Percentiles rank a stretch among this genome's conserved stretches.
phyloP scores from a whole-genome alignment of 2,113 vertebrate genomes.

The Campylomormyrus numenius region DNA sequence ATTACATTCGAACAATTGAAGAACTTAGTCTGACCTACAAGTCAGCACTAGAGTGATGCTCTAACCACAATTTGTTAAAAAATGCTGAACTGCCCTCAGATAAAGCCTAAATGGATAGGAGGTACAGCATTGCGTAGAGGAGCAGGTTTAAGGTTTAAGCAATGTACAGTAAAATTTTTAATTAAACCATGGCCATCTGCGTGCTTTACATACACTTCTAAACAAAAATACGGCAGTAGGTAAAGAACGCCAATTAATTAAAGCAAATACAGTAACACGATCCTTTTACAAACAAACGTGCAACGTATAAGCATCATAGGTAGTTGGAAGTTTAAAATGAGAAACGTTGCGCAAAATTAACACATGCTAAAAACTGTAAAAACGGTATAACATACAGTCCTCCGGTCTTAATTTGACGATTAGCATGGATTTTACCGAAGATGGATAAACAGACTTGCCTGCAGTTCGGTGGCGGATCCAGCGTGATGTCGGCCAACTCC shows the following conservation, averaged over 20 bases:
- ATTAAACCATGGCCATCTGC: not conserved
- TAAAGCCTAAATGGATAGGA: not conserved
- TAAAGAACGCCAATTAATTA: not conserved
- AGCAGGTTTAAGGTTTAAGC: not conserved
- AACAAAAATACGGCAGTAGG: not conserved
- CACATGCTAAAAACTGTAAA: not conserved
- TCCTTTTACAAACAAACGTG: not conserved
- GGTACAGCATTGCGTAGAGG: not conserved
- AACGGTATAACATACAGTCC: not conserved
- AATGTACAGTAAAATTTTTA: not conserved
- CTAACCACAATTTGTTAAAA: not conserved
- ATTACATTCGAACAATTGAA: not conserved
- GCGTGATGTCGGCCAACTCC: conserved; percentile 90
- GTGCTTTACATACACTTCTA: not conserved
- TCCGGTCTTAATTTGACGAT: not conserved
- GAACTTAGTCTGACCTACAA: not conserved
- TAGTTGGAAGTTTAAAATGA: not conserved
- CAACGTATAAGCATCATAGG: not conserved
- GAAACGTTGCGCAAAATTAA: not conserved
- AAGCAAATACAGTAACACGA: not conserved
- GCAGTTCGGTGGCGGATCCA: conserved; percentile 96
- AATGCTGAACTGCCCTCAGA: not conserved
- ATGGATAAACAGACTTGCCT: conserved; percentile 55
- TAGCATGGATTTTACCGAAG: not conserved
- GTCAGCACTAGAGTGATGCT: not conserved